These are phyloP conservation scores for Eupithecia pulchellata DNA, from an alignment of 2,888 invertebrate genomes.

Conservation along the genomic window DNA sequence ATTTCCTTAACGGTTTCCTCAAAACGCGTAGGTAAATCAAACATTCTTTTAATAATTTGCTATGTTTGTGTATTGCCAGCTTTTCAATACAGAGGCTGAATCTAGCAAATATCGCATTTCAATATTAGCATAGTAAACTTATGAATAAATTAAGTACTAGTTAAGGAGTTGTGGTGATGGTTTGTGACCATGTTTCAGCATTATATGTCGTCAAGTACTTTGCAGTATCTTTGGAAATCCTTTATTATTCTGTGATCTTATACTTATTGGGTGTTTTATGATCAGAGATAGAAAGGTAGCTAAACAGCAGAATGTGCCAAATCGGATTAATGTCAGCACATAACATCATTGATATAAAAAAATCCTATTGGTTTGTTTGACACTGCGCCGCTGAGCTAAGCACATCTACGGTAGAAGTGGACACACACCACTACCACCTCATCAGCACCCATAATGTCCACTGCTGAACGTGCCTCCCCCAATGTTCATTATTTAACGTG, in stretches of 20 bases:
- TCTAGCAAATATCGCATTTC: not conserved
- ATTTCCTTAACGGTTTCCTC: not conserved
- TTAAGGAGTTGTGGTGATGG: not conserved
- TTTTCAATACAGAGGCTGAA: not conserved
- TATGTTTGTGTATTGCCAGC: not conserved
- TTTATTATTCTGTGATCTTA: not conserved
- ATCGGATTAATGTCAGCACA: not conserved
- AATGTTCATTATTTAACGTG: too few relatives aligned
- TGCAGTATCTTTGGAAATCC: not conserved
- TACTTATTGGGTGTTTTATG: not conserved
- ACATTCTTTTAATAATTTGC: not conserved
- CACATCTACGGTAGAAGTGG: not conserved
- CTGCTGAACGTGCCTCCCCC: too few relatives aligned
- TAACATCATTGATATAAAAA: not conserved
- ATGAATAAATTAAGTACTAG: constrained; percentile 14
- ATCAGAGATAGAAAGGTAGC: not conserved
- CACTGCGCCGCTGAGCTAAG: not conserved
- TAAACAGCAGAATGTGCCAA: not conserved
- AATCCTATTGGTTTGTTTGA: not conserved
- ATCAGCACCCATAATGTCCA: too few relatives aligned
- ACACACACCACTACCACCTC: too few relatives aligned
- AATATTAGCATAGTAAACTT: not conserved
- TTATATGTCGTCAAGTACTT: not conserved
- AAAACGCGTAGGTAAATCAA: constrained; percentile 1
- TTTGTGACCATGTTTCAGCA: not conserved